Percentiles rank a stretch among this genome's conserved stretches.
Evolutionary conservation across 2,113 vertebrate species (phyloP).

Genomic region (Oxyruncus cristatus): DNA sequence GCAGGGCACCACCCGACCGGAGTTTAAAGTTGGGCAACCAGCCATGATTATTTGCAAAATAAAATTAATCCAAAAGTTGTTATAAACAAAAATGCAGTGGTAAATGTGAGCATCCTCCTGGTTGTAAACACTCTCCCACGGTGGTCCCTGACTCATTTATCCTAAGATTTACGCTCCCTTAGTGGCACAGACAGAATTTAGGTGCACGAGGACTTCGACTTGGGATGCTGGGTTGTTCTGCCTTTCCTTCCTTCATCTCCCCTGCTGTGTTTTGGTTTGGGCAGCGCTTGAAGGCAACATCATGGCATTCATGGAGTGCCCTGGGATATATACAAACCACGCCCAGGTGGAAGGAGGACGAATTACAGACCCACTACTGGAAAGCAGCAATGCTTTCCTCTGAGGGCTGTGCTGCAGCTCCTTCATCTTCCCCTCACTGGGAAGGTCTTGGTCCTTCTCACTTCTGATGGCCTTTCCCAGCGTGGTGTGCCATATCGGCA

Average conservation of each 20-base stretch:
- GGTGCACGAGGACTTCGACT: neutral
- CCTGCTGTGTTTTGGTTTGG: neutral
- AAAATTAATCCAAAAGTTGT: neutral
- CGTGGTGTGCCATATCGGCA: neutral
- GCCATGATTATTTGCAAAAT: conserved; percentile 48
- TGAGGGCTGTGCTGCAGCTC: neutral
- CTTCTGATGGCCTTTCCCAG: neutral
- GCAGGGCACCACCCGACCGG: neutral
- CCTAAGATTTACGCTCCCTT: neutral
- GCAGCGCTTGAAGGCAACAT: neutral
- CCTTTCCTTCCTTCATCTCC: neutral
- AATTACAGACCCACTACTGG: neutral
- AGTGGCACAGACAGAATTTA: neutral
- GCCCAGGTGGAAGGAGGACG: neutral
- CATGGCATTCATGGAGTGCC: neutral
- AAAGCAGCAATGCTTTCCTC: neutral
- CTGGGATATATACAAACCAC: neutral
- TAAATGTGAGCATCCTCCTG: neutral
- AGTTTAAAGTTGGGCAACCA: conserved; percentile 5
- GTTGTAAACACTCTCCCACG: neutral
- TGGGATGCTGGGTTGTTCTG: neutral
- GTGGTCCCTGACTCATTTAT: neutral
- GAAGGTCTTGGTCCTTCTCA: neutral
- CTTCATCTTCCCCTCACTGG: neutral
- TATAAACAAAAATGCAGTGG: neutral